A percentile compares a stretch with the other conserved stretches of the same genome.
phyloP scores from a whole-genome alignment of 2,113 vertebrate species.

The Heterocephalus glaber region DNA sequence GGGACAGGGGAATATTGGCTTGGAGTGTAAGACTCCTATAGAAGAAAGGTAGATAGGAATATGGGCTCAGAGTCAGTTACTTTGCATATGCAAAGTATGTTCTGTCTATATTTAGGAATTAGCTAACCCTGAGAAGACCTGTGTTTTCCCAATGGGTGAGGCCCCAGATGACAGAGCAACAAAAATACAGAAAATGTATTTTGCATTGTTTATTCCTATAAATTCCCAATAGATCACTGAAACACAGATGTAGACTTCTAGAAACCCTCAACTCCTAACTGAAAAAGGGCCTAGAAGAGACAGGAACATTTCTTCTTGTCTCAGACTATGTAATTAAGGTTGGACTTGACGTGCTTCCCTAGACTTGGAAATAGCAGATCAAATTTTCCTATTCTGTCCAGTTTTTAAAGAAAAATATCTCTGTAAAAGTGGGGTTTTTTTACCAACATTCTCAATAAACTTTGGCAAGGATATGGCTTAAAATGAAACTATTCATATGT shows the following conservation, averaged over 20 bases:
- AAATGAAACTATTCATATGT: background rate
- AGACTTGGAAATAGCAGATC: background rate
- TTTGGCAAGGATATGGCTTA: background rate
- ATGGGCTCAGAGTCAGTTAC: background rate
- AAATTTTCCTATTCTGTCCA: background rate
- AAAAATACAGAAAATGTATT: background rate
- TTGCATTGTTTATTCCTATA: background rate
- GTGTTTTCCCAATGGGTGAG: background rate
- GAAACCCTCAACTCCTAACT: background rate
- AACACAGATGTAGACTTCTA: background rate
- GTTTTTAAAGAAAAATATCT: constrained; percentile 8
- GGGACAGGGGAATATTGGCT: background rate
- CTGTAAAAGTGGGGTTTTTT: background rate
- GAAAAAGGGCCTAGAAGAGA: background rate
- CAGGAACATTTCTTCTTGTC: background rate
- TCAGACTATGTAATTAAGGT: background rate
- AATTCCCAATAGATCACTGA: background rate
- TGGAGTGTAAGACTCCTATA: background rate
- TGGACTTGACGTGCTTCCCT: background rate
- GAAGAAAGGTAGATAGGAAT: no score
- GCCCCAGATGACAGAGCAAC: background rate
- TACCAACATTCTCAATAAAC: background rate
- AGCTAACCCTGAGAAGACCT: no score
- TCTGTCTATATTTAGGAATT: background rate
- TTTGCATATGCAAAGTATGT: background rate